Base-by-base conservation (phyloP, 53 echinoderm and acorn worm species). In the Astropecten irregularis region DNA sequence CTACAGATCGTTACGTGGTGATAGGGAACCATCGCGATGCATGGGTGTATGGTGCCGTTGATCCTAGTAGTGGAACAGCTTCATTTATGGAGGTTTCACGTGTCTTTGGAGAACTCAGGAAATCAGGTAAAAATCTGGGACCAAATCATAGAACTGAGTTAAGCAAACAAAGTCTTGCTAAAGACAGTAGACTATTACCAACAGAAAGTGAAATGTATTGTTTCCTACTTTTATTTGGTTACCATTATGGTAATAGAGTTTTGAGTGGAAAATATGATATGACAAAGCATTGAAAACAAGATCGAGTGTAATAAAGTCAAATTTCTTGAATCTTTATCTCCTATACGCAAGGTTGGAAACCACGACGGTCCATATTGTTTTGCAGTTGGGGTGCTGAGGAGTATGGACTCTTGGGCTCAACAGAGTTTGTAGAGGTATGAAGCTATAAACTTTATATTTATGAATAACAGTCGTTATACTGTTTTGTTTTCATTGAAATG, bases 1-100 rank as follows among this genome's bases (percentile, higher is more conserved):
- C 25, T 68, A 0, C 52, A 99, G 99, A 99, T 83, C 92, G 99
- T 10, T 94, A 99, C 54, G 92, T 99, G 0, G 63, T 99, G 36
- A 42, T 99, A 40, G 99, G 99, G 18, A 94, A 99, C 84, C 99
- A 99, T 83, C 89, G 99, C 48, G 99, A 99, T 77, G 99, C 94
- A 8, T 99, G 99, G 99, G 94, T 99, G 5, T 99, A 87, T 37
- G 99, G 99, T 4, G 88, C 94, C n/a, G 82, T 90, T 6, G 99
- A 99, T 74, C 99, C 99, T 1, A 94, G 94, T 30, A 99, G 99
- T 72, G 99, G 99, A 2, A 94, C 94, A 15, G 92, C 99, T 1
- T 77, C 86, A 16, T 85, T 99, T 47, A 85, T 99, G 90, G 99
- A 99, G 49, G 68, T 90, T 10, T 69, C 90, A 1, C 82, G 94